phyloP scores from a whole-genome alignment of 2,888 invertebrate genomes.

The Nemurella pictetii region DNA sequence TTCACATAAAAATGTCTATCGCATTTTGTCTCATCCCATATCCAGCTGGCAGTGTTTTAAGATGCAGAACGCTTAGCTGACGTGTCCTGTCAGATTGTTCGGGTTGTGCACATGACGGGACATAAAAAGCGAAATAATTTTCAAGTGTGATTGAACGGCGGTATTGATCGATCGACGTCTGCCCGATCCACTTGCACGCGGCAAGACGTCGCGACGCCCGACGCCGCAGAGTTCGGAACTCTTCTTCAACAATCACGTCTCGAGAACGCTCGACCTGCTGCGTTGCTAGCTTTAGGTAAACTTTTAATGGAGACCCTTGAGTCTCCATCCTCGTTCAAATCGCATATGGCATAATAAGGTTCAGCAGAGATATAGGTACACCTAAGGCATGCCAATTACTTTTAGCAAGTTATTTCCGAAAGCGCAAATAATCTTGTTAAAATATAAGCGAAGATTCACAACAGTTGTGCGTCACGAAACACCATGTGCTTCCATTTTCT shows the following conservation, averaged over 20 bases:
- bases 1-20: too few species aligned
- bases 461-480: too few species aligned
- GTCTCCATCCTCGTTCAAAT: background rate
- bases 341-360: background rate
- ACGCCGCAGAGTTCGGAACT: background rate
- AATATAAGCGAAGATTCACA: too few species aligned
- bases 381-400: background rate
- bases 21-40: background rate
- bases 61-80: background rate
- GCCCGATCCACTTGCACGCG: background rate
- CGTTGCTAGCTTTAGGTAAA: background rate
- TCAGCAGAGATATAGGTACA: background rate
- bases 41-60: too few species aligned
- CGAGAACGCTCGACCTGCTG: background rate
- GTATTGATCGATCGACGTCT: background rate
- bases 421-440: too few species aligned
- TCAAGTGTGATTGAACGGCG: background rate
- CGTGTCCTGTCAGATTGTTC: background rate
- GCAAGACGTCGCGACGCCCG: background rate
- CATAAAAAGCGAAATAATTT: background rate
- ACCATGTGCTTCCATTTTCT: too few species aligned
- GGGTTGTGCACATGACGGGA: background rate
- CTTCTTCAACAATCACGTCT: background rate
- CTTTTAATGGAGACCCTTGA: background rate
- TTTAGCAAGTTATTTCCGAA: too few species aligned